Evolutionary conservation across 2,797 vertebrate species (phyloP).

Genomic region (Sebastolobus alascanus): DNA sequence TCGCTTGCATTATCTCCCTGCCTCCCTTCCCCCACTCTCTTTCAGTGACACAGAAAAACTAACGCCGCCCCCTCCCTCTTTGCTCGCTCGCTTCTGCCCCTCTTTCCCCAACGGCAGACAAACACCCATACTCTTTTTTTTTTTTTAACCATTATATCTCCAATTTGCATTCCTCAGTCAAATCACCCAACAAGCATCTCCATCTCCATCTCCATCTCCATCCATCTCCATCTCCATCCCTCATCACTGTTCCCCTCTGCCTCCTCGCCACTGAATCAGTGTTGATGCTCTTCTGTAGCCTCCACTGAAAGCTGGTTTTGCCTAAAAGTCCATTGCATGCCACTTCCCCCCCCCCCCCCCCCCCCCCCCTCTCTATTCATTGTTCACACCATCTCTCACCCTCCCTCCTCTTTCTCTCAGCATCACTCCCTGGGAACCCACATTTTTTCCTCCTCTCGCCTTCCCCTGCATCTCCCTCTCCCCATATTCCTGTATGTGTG

Average conservation of each 20-base stretch:
- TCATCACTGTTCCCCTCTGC: slow-evolving; percentile 61
- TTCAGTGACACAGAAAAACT: slow-evolving; percentile 88
- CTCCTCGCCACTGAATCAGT: slow-evolving; percentile 45
- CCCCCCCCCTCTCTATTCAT: slow-evolving; percentile 75
- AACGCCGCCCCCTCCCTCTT: slow-evolving; percentile 73
- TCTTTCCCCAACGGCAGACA: slow-evolving; percentile 68
- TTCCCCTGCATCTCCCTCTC: slow-evolving; percentile 57
- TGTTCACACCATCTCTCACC: slow-evolving; percentile 69
- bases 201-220: slow-evolving; percentile 33
- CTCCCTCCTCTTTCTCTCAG: slow-evolving; percentile 69
- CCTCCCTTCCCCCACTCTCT: slow-evolving; percentile 84
- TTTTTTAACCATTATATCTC: slow-evolving; percentile 40
- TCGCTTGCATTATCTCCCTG: slow-evolving; percentile 77
- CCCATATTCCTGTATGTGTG: slow-evolving; percentile 64
- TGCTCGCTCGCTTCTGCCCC: slow-evolving; percentile 57
- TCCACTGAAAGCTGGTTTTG: slow-evolving; percentile 72
- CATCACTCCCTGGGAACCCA: slow-evolving; percentile 79
- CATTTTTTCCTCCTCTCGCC: slow-evolving; percentile 62
- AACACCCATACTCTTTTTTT: slow-evolving; percentile 70
- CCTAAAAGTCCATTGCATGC: slow-evolving; percentile 74
- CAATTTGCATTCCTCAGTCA: slow-evolving; percentile 43
- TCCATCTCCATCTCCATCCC: slow-evolving; percentile 24
- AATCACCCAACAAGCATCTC: slow-evolving; percentile 12
- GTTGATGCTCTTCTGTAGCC: slow-evolving; percentile 70
- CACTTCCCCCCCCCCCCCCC: slow-evolving; percentile 33